A percentile compares a stretch with the other conserved stretches of the same genome.
Conservation (phyloP, 2,888 invertebrate species). For the Liodrosophila aerea region DNA sequence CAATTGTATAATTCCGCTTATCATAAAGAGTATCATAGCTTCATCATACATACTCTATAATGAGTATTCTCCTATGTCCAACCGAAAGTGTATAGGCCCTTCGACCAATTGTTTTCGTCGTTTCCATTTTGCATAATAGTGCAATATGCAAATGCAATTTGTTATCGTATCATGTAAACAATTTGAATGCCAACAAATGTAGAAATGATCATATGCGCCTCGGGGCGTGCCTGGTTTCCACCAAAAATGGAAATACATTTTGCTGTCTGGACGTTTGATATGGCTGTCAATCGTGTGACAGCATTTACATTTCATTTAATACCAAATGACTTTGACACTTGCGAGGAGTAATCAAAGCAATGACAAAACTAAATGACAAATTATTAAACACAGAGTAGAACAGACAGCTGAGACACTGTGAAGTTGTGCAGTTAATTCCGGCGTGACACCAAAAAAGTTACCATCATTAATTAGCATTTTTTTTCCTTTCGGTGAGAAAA, state of each 20-base stretch:
- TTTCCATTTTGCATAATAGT: slow-evolving; percentile 47
- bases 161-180: slow-evolving; percentile 55
- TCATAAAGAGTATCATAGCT: too few species aligned
- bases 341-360: slow-evolving; percentile 22
- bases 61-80: too few species aligned
- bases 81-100: slow-evolving; percentile 26
- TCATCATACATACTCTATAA: too few species aligned
- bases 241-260: slow-evolving; percentile 54
- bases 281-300: slow-evolving; percentile 35
- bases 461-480: slow-evolving; percentile 70
- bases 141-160: slow-evolving; percentile 57
- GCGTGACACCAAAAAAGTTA: slow-evolving; percentile 51
- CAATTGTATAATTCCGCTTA: too few species aligned
- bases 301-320: slow-evolving; percentile 43
- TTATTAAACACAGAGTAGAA: slow-evolving; percentile 24
- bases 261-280: slow-evolving; percentile 4
- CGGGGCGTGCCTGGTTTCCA: slow-evolving; percentile 42
- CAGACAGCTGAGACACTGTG: neutral
- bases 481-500: slow-evolving; percentile 13
- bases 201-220: slow-evolving; percentile 12
- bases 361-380: slow-evolving; percentile 51
- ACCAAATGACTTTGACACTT: slow-evolving; percentile 49
- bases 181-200: slow-evolving; percentile 46
- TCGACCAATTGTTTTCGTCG: slow-evolving; percentile 1
- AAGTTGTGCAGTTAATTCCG: slow-evolving; percentile 39